These are phyloP conservation scores for Gadus chalcogrammus DNA, from an alignment of 2,113 vertebrate species.

Conservation along the genomic window DNA sequence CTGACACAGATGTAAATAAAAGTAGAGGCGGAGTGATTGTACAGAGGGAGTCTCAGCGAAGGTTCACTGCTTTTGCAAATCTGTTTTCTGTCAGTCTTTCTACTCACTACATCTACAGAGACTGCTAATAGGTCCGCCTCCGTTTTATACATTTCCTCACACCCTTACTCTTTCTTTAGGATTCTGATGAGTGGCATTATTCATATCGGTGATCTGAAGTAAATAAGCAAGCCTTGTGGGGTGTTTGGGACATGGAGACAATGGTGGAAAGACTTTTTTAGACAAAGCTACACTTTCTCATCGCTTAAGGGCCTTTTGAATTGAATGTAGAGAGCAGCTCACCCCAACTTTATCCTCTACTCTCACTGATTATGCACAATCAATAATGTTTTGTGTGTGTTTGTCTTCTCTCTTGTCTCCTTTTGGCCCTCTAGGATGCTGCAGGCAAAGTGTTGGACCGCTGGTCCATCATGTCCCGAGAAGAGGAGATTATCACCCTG, in stretches of 20 bases:
- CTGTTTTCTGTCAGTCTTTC: conserved; percentile 29
- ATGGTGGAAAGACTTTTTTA: conserved; percentile 17
- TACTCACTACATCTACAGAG: conserved; percentile 56
- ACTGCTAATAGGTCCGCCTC: conserved; percentile 62
- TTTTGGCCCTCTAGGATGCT: conserved; percentile 89
- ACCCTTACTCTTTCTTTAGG: conserved; percentile 55
- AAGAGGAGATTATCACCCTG: conserved; percentile 99
- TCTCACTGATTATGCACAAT: conserved; percentile 83
- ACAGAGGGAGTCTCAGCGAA: conserved; percentile 51
- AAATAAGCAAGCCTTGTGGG: conserved; percentile 21
- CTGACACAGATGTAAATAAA: conserved; percentile 40
- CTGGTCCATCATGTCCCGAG: conserved; percentile 99
- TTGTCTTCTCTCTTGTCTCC: conserved; percentile 82
- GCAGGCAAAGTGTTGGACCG: conserved; percentile 99
- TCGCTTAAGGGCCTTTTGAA: conserved; percentile 65
- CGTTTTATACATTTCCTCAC: conserved; percentile 65
- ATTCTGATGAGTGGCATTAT: conserved; percentile 64
- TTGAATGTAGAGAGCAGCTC: conserved; percentile 71
- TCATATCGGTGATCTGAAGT: conserved; percentile 35
- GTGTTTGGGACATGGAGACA: conserved; percentile 22
- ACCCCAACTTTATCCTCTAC: conserved; percentile 66
- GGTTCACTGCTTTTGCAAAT: conserved; percentile 40
- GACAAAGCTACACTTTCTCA: conserved; percentile 55
- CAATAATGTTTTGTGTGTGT: conserved; percentile 86
- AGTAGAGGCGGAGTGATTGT: conserved; percentile 44